Conservation (phyloP, 2,113 vertebrate species). For the Donacobius atricapilla region DNA sequence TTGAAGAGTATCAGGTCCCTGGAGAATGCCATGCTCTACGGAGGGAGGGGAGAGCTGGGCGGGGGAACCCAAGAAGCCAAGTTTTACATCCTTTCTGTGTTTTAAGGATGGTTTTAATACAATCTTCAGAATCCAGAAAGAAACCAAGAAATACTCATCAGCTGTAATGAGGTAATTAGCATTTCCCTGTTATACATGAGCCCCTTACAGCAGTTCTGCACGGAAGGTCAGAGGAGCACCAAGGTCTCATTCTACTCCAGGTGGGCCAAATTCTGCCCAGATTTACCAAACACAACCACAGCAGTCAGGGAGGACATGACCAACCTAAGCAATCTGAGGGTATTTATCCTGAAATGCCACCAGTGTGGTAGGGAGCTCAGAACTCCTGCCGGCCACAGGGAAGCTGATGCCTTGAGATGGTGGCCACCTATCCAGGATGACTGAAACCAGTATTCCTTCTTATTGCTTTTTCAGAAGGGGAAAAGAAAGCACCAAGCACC, state of each 20-base stretch:
- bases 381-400: not conserved
- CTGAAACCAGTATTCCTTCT: not conserved
- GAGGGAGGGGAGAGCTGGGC: not conserved
- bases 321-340: not conserved
- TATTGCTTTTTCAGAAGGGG: not conserved
- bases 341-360: not conserved
- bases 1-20: not conserved
- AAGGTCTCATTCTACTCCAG: not conserved
- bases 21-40: not conserved
- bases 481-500: slow-evolving; percentile 27
- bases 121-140: not conserved
- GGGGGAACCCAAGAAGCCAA: not conserved
- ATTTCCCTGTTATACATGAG: fast-evolving
- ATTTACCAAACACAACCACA: not conserved
- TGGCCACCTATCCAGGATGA: not conserved
- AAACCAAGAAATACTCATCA: not conserved
- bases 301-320: not conserved
- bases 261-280: not conserved
- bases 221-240: not conserved
- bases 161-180: not conserved
- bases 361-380: not conserved
- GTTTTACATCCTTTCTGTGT: not conserved
- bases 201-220: not conserved
- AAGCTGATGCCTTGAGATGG: fast-evolving
- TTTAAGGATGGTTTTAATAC: not conserved